These are phyloP conservation scores for Galaxea fascicularis DNA, from an alignment of 92 coral and sea anemone genomes.

Conservation along the genomic window DNA sequence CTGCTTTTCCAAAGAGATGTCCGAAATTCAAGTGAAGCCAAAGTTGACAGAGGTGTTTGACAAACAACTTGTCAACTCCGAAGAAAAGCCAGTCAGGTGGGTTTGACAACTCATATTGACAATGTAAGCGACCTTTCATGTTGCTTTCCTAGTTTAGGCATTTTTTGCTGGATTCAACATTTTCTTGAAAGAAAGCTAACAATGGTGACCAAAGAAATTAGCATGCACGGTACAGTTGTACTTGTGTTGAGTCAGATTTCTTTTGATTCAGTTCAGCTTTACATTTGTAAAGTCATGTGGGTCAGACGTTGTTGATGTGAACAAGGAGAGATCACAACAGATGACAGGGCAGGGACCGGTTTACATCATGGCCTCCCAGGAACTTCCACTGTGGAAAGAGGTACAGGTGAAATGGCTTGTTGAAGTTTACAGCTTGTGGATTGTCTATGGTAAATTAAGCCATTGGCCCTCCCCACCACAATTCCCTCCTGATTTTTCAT, in stretches of 20 bases:
- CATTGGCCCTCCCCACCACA: not conserved
- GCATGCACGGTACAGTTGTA: not conserved
- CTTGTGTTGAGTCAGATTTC: too few species aligned
- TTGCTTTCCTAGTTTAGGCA: too few species aligned
- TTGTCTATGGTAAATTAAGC: not conserved
- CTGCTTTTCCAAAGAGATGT: slow-evolving; percentile 1
- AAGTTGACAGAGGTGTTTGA: slow-evolving; percentile 3
- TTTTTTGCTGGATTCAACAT: too few species aligned
- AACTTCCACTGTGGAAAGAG: not conserved
- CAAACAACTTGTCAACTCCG: not conserved
- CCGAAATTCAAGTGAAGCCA: not conserved
- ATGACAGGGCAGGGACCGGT: slow-evolving; percentile 2
- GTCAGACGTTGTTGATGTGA: not conserved
- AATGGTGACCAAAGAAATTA: too few species aligned
- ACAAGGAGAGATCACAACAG: slow-evolving; percentile 1
- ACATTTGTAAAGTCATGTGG: not conserved
- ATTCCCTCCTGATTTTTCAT: not conserved
- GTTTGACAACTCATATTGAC: not conserved
- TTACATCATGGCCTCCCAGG: not conserved
- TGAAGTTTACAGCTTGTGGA: not conserved
- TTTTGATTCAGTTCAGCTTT: not conserved
- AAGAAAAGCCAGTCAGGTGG: not conserved
- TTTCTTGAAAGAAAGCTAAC: too few species aligned
- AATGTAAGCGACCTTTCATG: too few species aligned
- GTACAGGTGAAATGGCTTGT: too few species aligned